Conservation (phyloP, 2,888 invertebrate genomes). For the Eupithecia exiguata region DNA sequence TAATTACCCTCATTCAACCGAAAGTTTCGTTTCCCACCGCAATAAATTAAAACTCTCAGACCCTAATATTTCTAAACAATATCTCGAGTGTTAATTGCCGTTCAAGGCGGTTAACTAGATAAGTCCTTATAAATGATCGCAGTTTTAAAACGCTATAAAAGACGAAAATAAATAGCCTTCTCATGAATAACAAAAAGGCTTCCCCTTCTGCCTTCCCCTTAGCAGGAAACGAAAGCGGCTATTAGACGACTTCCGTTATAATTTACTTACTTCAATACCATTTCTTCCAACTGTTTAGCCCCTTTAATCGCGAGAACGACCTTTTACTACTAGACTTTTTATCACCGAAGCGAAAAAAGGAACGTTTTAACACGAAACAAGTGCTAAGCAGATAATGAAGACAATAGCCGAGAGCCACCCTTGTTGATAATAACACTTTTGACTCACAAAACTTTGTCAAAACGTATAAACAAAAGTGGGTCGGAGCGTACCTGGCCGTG, state of each 20-base stretch:
- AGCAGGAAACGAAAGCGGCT: slow-evolving; percentile 59
- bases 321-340: slow-evolving; percentile 47
- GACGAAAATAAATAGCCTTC: slow-evolving; percentile 55
- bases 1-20: slow-evolving; percentile 24
- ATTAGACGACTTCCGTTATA: slow-evolving; percentile 65
- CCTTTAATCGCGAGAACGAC: slow-evolving; percentile 48
- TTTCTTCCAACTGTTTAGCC: slow-evolving; percentile 49
- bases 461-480: slow-evolving; percentile 71
- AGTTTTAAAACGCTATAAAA: slow-evolving; percentile 51
- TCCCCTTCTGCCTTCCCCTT: slow-evolving; percentile 44
- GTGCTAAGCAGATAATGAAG: slow-evolving; percentile 54
- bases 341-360: slow-evolving; percentile 29
- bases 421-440: slow-evolving; percentile 73
- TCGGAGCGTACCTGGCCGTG: slow-evolving; percentile 43
- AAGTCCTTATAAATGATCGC: slow-evolving; percentile 54
- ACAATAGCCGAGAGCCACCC: slow-evolving; percentile 62
- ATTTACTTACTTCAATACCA: slow-evolving; percentile 55
- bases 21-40: slow-evolving; percentile 41
- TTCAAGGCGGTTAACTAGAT: slow-evolving; percentile 55
- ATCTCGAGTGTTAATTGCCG: slow-evolving; percentile 54
- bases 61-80: slow-evolving; percentile 41
- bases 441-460: slow-evolving; percentile 72
- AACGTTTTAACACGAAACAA: slow-evolving; percentile 46
- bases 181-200: slow-evolving; percentile 63
- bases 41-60: slow-evolving; percentile 39